Conservation (phyloP, 2,797 vertebrate species). For the Syngnathus acus region DNA sequence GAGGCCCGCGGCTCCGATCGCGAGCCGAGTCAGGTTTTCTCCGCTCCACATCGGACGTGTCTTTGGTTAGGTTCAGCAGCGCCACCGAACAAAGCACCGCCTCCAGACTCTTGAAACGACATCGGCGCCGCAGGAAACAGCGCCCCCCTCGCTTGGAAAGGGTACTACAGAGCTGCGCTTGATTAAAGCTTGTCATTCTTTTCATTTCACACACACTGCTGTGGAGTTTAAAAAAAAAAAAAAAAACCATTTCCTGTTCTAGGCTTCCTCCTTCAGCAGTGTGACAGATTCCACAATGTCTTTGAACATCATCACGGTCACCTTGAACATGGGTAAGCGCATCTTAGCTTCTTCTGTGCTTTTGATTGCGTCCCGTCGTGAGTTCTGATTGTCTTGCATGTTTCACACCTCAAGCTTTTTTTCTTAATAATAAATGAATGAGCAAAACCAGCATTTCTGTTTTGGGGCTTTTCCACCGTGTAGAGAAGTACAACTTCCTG, state of each 20-base stretch:
- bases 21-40: no score
- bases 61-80: constrained; percentile 78
- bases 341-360: not conserved
- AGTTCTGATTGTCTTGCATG: no score
- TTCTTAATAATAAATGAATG: no score
- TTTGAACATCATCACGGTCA: constrained; percentile 90
- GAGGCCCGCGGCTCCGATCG: not conserved
- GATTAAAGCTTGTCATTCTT: no score
- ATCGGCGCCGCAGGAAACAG: constrained; percentile 85
- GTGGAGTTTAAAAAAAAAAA: not conserved
- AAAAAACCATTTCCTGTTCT: not conserved
- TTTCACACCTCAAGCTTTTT: no score
- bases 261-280: constrained; percentile 90
- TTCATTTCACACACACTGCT: not conserved
- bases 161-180: constrained; percentile 49
- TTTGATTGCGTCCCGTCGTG: no score
- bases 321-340: constrained; percentile 89
- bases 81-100: constrained; percentile 87
- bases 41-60: no score
- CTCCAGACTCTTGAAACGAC: constrained; percentile 84
- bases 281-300: constrained; percentile 94
- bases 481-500: constrained; percentile 85
- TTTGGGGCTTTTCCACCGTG: not conserved
- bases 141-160: constrained; percentile 83
- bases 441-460: not conserved